Percentiles rank a stretch among this genome's conserved stretches.
These are phyloP conservation scores for Astyanax mexicanus DNA, from an alignment of 2,797 vertebrate genomes.

Conservation along the genomic window DNA sequence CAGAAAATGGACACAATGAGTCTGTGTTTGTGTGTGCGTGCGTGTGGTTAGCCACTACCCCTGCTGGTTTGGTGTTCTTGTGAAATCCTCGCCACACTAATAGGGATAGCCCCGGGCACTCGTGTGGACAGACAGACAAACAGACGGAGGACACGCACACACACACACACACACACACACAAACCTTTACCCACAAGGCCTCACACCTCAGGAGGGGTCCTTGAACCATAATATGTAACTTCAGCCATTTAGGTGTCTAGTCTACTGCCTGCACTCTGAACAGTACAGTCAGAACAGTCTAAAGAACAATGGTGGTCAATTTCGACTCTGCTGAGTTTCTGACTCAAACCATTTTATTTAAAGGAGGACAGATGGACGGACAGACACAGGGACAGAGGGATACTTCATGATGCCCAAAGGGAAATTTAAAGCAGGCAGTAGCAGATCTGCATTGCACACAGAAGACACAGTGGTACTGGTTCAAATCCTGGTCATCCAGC, in stretches of 20 bases:
- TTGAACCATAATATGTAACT: neutral
- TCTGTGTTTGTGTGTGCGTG: slow-evolving; percentile 38
- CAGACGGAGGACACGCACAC: neutral
- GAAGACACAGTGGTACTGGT: no score
- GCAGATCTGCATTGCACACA: no score
- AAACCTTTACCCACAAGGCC: neutral
- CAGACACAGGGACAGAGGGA: no score
- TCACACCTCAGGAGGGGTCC: slow-evolving; percentile 7
- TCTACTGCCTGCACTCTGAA: neutral
- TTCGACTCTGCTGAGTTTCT: no score
- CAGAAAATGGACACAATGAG: neutral
- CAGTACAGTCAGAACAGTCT: neutral
- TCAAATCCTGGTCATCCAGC: no score
- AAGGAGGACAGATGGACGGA: no score
- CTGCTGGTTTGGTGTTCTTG: neutral
- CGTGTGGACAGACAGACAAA: neutral
- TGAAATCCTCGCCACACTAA: neutral
- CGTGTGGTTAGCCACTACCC: slow-evolving; percentile 16
- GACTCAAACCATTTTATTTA: no score
- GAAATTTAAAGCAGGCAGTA: no score
- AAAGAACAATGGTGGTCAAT: no score
- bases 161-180: neutral
- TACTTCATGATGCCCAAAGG: no score
- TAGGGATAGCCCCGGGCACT: neutral
- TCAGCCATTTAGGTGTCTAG: neutral